phyloP scores from a whole-genome alignment of 2,113 vertebrate genomes.

The Onychostruthus taczanowskii region DNA sequence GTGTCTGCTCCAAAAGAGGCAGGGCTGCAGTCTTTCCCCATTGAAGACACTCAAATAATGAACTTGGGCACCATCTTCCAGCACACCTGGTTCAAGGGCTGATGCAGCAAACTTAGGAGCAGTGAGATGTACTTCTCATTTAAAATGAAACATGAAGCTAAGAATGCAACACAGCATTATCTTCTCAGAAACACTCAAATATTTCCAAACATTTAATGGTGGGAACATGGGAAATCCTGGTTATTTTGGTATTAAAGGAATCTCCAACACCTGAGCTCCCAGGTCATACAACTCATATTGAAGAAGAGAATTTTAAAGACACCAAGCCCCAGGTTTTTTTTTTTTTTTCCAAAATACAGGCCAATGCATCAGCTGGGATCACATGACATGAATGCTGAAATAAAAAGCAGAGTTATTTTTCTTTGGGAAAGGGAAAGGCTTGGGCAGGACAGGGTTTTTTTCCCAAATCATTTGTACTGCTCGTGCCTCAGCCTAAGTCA shows the following conservation, averaged over 20 bases:
- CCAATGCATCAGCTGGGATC: neutral
- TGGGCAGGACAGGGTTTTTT: neutral
- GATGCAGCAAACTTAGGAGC: neutral
- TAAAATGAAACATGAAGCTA: neutral
- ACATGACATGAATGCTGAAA: neutral
- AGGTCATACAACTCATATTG: neutral
- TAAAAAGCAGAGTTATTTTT: neutral
- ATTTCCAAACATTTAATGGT: neutral
- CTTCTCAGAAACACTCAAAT: neutral
- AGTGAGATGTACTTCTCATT: neutral
- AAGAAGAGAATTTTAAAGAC: neutral
- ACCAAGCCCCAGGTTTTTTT: neutral
- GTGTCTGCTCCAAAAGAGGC: neutral
- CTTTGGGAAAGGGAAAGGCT: neutral
- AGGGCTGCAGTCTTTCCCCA: neutral
- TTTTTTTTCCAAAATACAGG: neutral
- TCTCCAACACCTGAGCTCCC: neutral
- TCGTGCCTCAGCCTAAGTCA: neutral
- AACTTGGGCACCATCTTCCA: neutral
- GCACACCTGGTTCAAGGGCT: neutral
- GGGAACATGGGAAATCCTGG: neutral
- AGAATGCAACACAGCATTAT: neutral
- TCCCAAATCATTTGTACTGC: fast-evolving
- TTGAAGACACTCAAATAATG: neutral
- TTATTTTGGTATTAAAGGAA: neutral